Conservation (phyloP, 2,888 invertebrate species). For the Microctonus aethiopoides region DNA sequence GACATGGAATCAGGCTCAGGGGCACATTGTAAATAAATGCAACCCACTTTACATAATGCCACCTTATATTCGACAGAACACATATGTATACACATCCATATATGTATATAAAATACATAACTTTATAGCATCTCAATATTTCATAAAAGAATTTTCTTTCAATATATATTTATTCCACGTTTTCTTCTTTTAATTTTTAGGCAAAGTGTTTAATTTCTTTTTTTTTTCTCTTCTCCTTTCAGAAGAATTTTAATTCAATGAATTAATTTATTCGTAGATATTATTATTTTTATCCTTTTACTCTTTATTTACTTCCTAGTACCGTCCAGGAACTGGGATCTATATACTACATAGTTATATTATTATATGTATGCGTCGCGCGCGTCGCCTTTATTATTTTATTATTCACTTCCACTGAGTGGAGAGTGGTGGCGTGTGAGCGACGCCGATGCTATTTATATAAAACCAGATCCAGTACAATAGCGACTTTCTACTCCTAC, state of each 20-base stretch:
- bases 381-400: slow-evolving; percentile 42
- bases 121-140: too few relatives aligned
- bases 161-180: too few relatives aligned
- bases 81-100: neutral
- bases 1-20: slow-evolving; percentile 10
- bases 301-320: slow-evolving; percentile 2
- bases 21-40: slow-evolving; percentile 6
- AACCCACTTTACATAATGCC: slow-evolving; percentile 2
- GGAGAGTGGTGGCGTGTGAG: slow-evolving; percentile 38
- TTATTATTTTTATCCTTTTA: neutral
- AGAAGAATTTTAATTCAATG: neutral
- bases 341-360: neutral
- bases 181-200: too few relatives aligned
- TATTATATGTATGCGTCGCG: too few relatives aligned
- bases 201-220: too few relatives aligned
- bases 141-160: too few relatives aligned
- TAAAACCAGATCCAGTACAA: slow-evolving; percentile 64
- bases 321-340: neutral
- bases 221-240: neutral
- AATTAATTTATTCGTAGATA: neutral
- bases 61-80: neutral
- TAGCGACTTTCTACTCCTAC: slow-evolving; percentile 65
- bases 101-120: too few relatives aligned
- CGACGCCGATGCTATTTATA: slow-evolving; percentile 58
- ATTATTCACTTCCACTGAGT: slow-evolving; percentile 40